Evolutionary conservation across 2,797 vertebrate genomes (phyloP).

Genomic region (Poliocrania exsul): DNA sequence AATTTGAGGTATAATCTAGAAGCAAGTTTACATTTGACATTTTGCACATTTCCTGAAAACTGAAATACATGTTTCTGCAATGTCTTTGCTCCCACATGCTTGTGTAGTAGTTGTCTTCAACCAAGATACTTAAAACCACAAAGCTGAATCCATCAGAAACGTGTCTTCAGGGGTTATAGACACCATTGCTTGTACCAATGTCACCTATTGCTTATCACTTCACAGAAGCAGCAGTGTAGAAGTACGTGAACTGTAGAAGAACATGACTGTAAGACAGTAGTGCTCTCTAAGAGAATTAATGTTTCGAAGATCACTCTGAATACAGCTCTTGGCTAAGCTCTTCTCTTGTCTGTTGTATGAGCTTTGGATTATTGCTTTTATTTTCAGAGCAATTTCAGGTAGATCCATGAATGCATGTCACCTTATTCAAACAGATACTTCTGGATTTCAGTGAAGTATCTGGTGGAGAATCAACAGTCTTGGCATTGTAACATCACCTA

Average conservation of each 20-base stretch:
- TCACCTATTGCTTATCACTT: accelerated
- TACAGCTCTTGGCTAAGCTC: neutral
- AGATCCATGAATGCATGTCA: neutral
- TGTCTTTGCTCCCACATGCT: neutral
- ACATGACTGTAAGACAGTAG: neutral
- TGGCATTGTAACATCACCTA: neutral
- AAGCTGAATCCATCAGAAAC: neutral
- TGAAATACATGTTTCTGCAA: neutral
- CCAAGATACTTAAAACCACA: accelerated
- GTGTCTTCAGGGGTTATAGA: neutral
- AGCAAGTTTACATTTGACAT: neutral
- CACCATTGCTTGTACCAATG: neutral
- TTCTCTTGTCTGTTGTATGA: neutral
- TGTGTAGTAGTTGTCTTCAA: neutral
- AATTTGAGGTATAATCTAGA: neutral
- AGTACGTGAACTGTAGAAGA: neutral
- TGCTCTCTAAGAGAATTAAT: neutral
- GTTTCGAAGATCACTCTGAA: neutral
- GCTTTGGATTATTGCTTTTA: neutral
- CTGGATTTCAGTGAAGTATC: neutral
- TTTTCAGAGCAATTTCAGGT: neutral
- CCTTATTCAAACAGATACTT: neutral
- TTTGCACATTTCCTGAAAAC: neutral
- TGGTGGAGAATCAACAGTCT: neutral
- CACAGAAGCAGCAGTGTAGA: neutral